These are phyloP conservation scores for Mus pahari DNA, from an alignment of 2,113 vertebrate species.

Conservation along the genomic window DNA sequence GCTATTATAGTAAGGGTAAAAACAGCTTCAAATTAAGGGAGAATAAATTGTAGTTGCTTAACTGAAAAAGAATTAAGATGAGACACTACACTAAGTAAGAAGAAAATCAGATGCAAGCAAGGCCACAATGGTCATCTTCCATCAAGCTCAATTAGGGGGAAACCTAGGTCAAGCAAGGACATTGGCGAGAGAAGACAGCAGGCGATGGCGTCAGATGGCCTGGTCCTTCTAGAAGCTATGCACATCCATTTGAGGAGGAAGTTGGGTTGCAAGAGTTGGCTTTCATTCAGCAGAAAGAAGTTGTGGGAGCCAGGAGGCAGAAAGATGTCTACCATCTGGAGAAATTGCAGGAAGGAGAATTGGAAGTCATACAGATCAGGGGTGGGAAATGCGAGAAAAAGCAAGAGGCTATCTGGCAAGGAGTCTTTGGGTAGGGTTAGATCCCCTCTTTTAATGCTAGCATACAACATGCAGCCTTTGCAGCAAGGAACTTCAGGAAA, in stretches of 20 bases:
- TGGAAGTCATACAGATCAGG: conserved; percentile 70
- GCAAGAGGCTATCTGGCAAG: conserved; percentile 20
- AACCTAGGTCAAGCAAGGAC: conserved; percentile 63
- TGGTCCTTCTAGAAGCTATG: conserved; percentile 43
- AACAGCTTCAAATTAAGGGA: neutral
- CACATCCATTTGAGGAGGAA: conserved; percentile 67
- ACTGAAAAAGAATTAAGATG: conserved; percentile 51
- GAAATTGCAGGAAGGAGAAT: conserved; percentile 69
- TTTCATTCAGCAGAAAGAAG: conserved; percentile 69
- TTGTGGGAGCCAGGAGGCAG: conserved; percentile 69
- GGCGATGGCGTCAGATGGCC: conserved; percentile 70
- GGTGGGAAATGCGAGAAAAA: neutral
- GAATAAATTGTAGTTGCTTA: neutral
- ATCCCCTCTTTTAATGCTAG: neutral
- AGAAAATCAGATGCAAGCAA: neutral
- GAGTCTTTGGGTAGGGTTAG: conserved; percentile 14
- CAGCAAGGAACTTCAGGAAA: conserved; percentile 35
- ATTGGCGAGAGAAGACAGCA: conserved; percentile 16
- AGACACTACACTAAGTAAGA: neutral
- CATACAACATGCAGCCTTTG: conserved; percentile 28
- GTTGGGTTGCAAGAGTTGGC: conserved; percentile 68
- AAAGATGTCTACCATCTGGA: conserved; percentile 82
- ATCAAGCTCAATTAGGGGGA: neutral
- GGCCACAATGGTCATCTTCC: neutral
- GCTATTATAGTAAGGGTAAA: neutral